phyloP scores from a whole-genome alignment of 2,888 invertebrate genomes.

The Sceliomorpha sp. region DNA sequence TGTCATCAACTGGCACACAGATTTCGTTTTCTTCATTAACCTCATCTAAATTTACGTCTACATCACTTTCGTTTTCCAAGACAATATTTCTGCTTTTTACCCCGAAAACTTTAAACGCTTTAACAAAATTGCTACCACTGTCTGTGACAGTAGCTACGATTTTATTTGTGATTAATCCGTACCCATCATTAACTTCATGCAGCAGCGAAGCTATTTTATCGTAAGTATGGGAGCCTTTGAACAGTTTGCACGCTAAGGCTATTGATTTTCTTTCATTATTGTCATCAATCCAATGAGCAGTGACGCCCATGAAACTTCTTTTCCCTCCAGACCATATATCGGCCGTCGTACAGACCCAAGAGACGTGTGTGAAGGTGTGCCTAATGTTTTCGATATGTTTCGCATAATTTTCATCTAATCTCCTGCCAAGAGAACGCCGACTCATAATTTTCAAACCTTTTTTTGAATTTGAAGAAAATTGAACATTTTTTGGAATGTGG shows the following conservation, averaged over 20 bases:
- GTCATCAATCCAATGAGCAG: constrained; percentile 16
- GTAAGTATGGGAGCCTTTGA: constrained; percentile 47
- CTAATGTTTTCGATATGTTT: too few species aligned
- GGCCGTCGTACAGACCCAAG: constrained; percentile 18
- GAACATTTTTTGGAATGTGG: too few species aligned
- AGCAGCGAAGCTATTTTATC: constrained; percentile 34
- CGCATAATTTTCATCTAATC: too few species aligned
- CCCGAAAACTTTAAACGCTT: constrained; percentile 22
- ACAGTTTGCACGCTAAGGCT: constrained; percentile 51
- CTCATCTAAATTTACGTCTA: too few species aligned
- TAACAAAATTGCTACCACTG: constrained; percentile 43
- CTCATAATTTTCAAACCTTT: too few species aligned
- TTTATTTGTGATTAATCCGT: constrained; percentile 20
- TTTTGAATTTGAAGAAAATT: too few species aligned
- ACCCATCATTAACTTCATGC: constrained; percentile 32
- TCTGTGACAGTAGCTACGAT: constrained; percentile 50
- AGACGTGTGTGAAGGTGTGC: too few species aligned
- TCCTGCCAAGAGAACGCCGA: too few species aligned
- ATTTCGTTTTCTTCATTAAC: too few species aligned
- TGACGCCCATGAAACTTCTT: constrained; percentile 26
- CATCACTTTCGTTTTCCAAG: too few species aligned
- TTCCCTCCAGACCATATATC: constrained; percentile 19
- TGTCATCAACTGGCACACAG: too few species aligned
- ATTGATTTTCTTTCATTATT: constrained; percentile 3
- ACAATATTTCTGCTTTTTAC: too few species aligned